A percentile compares a stretch with the other conserved stretches of the same genome.
These are phyloP conservation scores for Aphis craccivora DNA, from an alignment of 1,140 invertebrate species.

Conservation along the genomic window DNA sequence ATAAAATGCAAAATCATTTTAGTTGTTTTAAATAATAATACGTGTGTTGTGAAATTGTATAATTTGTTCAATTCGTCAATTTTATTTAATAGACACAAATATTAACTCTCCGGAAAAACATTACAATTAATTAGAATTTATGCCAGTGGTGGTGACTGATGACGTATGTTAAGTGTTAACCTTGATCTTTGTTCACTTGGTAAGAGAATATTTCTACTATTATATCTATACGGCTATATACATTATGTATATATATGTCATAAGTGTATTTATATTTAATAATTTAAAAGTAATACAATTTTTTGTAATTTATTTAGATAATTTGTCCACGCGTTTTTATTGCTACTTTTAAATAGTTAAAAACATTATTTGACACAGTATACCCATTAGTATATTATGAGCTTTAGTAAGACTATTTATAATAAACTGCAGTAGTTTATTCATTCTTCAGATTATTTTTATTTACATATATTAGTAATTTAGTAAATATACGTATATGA, in stretches of 20 bases:
- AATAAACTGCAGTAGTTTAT: background rate
- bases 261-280: background rate
- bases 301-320: background rate
- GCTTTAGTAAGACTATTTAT: background rate
- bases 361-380: background rate
- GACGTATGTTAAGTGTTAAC: background rate
- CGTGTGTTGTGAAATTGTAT: background rate
- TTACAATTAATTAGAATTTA: constrained; percentile 19
- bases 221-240: background rate
- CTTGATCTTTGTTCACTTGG: constrained; percentile 23
- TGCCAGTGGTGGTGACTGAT: background rate
- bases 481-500: background rate
- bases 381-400: background rate
- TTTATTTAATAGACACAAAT: background rate
- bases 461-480: background rate
- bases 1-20: background rate
- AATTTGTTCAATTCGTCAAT: background rate
- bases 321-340: background rate
- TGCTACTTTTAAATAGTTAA: background rate
- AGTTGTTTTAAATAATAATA: background rate
- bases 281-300: background rate
- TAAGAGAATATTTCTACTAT: background rate
- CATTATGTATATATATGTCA: background rate
- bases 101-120: background rate
- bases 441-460: background rate